Evolutionary conservation across 2,888 invertebrate genomes (phyloP), one percentile per base, ranked within the genome.

Genomic region (Dicyrtoma fusca): DNA sequence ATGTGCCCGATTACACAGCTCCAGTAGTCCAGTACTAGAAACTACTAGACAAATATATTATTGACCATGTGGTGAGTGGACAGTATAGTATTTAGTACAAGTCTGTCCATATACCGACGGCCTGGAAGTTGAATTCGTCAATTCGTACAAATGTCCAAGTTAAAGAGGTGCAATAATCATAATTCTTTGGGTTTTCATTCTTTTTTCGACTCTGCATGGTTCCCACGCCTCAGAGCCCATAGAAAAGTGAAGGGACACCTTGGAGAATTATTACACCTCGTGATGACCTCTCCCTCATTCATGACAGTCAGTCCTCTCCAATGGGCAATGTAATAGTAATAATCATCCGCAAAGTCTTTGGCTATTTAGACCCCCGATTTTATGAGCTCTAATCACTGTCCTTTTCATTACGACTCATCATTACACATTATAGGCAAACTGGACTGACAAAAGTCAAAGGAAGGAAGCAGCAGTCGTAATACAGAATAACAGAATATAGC

Each of bases 151-250:
- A 21, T 17, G 53, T 14, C 8, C 34, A 34, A 34, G 34, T 34
- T 34, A 17, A 23, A 55, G 76, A 79, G 79, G 78, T 79, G 79
- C 78, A 79, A 79, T 79, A 79, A 79, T 79, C 79, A 74, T 79
- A 79, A 79, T 78, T 79, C 71, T 71, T 70, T 49, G 47, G 68
- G 42, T 19, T 34, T 53, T 66, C 55, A 23, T 68, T 42, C 45
- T 42, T 57, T 57, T 68, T 23, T 45, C 45, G 11, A 49, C 66
- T 53, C 57, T 45, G 45, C 68, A 44, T 68, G 68, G 68, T 68
- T 68, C 68, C 68, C 68, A 68, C 68, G 68, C 57, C 63, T 44
- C 14, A n/a, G 21, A 53, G 57, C n/a, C 25, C 10, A 23, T 21
- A 42, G 45, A 51, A 34, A 5, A 45, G 23, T 1, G 17, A 55